Evolutionary conservation across 1,140 invertebrate species (phyloP).

Genomic region (Neuroterus valhalla): DNA sequence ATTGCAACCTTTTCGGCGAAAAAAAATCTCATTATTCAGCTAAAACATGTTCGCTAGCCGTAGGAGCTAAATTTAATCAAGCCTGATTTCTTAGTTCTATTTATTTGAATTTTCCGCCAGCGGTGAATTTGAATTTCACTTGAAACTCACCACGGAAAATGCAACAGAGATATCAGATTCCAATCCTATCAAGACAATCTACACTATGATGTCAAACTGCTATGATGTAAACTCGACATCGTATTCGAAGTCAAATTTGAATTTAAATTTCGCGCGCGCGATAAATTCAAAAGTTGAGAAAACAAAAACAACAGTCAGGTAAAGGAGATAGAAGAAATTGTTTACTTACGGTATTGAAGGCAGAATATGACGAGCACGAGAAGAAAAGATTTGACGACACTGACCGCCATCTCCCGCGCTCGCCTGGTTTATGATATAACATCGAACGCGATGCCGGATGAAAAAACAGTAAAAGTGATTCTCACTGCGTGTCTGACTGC

Average conservation of each 20-base stretch:
- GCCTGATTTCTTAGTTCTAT: too few species aligned
- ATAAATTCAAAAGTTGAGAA: neutral
- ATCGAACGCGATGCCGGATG: conserved; percentile 60
- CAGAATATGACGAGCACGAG: conserved; percentile 52
- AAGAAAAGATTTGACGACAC: conserved; percentile 60
- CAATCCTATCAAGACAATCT: too few species aligned
- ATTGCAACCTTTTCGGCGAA: too few species aligned
- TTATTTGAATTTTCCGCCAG: too few species aligned
- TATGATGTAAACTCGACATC: too few species aligned
- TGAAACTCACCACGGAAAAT: too few species aligned
- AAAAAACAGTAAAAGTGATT: conserved; percentile 68
- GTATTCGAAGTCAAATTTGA: neutral
- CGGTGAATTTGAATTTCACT: too few species aligned
- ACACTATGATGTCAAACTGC: too few species aligned
- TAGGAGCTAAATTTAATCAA: too few species aligned
- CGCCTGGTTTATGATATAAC: conserved; percentile 69
- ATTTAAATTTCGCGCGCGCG: conserved; percentile 1
- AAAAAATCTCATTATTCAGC: too few species aligned
- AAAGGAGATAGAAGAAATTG: neutral
- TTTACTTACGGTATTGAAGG: conserved; percentile 62
- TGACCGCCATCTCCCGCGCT: conserved; percentile 72
- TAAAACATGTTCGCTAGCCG: too few species aligned
- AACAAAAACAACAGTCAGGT: neutral
- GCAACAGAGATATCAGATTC: too few species aligned
- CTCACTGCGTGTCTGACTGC: conserved; percentile 51